These are phyloP conservation scores for Ursus arctos DNA, from an alignment of 2,113 vertebrate species.

Conservation along the genomic window DNA sequence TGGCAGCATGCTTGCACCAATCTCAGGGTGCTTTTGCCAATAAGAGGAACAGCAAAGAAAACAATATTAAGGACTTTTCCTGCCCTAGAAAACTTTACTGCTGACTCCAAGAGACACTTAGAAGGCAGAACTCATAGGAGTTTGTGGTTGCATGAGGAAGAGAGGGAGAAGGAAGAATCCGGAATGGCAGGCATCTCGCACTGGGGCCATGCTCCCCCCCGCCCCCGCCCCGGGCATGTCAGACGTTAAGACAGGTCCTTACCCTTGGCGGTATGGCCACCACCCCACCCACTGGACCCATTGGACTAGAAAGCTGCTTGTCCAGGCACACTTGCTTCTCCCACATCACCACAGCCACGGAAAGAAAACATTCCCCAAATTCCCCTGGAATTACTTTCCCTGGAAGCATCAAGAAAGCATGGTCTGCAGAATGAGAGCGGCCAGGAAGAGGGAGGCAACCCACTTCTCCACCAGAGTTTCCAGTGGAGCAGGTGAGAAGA, in stretches of 20 bases:
- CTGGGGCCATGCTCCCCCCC: background rate
- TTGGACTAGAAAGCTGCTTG: background rate
- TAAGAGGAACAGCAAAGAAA: background rate
- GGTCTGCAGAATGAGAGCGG: background rate
- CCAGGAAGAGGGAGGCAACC: background rate
- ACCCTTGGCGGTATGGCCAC: rapidly evolving
- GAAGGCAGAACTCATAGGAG: background rate
- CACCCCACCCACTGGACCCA: background rate
- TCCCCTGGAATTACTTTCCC: background rate
- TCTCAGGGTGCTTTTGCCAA: background rate
- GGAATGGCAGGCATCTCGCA: background rate
- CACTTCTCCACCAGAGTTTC: background rate
- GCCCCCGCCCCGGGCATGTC: rapidly evolving
- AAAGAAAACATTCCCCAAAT: background rate
- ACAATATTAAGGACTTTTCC: background rate
- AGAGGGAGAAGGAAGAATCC: background rate
- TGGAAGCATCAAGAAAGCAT: background rate
- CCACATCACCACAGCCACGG: background rate
- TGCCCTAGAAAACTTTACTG: background rate
- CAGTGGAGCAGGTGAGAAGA: background rate
- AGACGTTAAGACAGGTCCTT: background rate
- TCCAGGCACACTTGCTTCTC: background rate
- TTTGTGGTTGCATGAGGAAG: background rate
- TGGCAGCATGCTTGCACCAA: background rate
- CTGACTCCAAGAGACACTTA: background rate